phyloP scores from a whole-genome alignment of 2,888 invertebrate genomes.

The Cecidostiba fungosa region DNA sequence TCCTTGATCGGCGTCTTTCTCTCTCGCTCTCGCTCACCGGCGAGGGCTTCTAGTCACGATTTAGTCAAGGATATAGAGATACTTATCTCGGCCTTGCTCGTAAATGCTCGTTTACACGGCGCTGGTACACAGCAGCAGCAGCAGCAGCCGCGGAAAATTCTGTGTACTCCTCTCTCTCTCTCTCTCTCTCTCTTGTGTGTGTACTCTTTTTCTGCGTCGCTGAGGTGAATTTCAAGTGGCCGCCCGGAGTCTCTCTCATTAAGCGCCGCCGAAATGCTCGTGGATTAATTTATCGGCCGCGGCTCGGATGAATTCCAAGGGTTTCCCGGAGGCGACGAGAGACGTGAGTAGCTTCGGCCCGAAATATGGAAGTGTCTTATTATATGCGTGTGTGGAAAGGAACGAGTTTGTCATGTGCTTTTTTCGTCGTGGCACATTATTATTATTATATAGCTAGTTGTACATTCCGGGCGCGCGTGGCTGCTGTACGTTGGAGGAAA shows the following conservation, averaged over 20 bases:
- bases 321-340: slow-evolving; percentile 36
- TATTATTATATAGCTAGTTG: background rate
- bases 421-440: background rate
- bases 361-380: background rate
- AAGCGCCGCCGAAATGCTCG: background rate
- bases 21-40: slow-evolving; percentile 55
- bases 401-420: slow-evolving; percentile 16
- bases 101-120: slow-evolving; percentile 76
- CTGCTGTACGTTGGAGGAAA: slow-evolving; percentile 30
- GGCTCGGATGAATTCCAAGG: slow-evolving; percentile 40
- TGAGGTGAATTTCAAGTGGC: slow-evolving; percentile 51
- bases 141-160: slow-evolving; percentile 65
- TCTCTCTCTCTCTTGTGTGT: background rate
- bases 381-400: background rate
- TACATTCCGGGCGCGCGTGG: background rate
- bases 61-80: slow-evolving; percentile 79
- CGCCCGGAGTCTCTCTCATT: slow-evolving; percentile 14
- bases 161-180: slow-evolving; percentile 39
- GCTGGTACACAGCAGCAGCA: slow-evolving; percentile 48
- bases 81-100: slow-evolving; percentile 77
- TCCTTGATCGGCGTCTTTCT: slow-evolving; percentile 58
- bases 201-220: background rate
- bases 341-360: slow-evolving; percentile 24
- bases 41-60: slow-evolving; percentile 78
- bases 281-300: slow-evolving; percentile 39